Percentiles rank a stretch among this genome's conserved stretches.
These are phyloP conservation scores for Chelon auratus DNA, from an alignment of 2,797 vertebrate genomes.

Conservation along the genomic window DNA sequence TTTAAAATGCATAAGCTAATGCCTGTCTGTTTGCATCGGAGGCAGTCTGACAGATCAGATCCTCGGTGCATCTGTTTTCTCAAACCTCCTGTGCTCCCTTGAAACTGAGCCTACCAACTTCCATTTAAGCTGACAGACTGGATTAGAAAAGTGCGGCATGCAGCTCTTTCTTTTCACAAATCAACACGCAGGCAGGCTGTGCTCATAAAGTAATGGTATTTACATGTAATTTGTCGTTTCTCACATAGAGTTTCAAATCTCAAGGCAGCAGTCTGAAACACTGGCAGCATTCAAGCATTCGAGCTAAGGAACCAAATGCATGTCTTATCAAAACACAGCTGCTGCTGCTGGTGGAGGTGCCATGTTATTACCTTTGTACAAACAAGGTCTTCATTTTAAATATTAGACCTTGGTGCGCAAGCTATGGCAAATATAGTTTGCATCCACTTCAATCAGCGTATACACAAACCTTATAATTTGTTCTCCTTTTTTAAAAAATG, in stretches of 20 bases:
- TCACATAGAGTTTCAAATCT: conserved; percentile 36
- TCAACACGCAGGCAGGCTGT: not conserved
- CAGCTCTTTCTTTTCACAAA: not conserved
- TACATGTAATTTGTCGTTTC: conserved; percentile 11
- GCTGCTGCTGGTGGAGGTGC: conserved; percentile 22
- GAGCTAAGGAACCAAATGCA: conserved; percentile 40
- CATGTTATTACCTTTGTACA: conserved; percentile 16
- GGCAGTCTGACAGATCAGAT: not conserved
- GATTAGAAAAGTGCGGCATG: not conserved
- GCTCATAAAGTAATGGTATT: not conserved
- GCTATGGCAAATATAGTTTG: conserved; percentile 3
- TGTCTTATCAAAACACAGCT: conserved; percentile 69
- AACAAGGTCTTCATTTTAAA: conserved; percentile 20
- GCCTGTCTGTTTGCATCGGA: not conserved
- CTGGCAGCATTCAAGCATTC: conserved; percentile 10
- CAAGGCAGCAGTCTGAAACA: conserved; percentile 29
- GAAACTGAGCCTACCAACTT: not conserved
- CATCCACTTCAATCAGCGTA: not conserved
- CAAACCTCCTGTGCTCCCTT: not conserved
- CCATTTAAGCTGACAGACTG: not conserved
- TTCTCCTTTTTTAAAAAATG: not conserved
- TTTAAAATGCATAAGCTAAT: conserved; percentile 1
- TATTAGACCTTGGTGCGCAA: not conserved
- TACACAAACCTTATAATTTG: not conserved
- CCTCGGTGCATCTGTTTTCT: not conserved